These are phyloP conservation scores for Silurus meridionalis DNA, from an alignment of 2,113 vertebrate species.

Conservation along the genomic window DNA sequence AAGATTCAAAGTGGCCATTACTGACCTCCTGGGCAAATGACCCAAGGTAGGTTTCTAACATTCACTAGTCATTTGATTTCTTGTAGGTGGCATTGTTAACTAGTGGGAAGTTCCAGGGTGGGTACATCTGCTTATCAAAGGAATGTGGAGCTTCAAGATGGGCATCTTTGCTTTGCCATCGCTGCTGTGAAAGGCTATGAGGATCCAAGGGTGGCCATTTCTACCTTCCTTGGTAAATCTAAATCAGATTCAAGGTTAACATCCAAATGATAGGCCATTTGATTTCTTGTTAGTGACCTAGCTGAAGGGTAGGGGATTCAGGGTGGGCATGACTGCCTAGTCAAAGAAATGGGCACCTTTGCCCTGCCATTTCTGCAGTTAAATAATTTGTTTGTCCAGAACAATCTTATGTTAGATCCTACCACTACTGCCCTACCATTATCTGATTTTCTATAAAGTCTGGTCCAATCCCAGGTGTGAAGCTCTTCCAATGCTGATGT, in stretches of 20 bases:
- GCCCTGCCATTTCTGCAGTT: not conserved
- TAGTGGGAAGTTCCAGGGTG: not conserved
- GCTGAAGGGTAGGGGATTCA: constrained; percentile 21
- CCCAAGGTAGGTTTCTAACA: not conserved
- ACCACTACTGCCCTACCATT: no score
- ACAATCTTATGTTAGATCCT: not conserved
- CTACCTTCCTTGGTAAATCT: not conserved
- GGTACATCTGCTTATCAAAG: not conserved
- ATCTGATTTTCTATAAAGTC: not conserved
- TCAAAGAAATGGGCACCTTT: not conserved
- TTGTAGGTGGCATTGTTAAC: constrained; percentile 21
- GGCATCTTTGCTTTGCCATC: not conserved
- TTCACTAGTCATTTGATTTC: not conserved
- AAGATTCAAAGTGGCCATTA: not conserved
- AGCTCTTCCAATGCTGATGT: not conserved
- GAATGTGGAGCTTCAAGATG: not conserved
- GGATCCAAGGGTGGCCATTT: not conserved
- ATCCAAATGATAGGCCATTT: not conserved
- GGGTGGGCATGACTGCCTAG: not conserved
- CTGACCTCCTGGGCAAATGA: not conserved
- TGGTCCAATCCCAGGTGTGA: not conserved
- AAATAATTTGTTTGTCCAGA: not conserved
- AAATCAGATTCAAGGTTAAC: not conserved
- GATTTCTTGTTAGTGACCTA: constrained; percentile 17
- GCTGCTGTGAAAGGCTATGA: no score